Base-by-base conservation (phyloP, 1,140 invertebrate species). In the Philopotamus ludificatus region DNA sequence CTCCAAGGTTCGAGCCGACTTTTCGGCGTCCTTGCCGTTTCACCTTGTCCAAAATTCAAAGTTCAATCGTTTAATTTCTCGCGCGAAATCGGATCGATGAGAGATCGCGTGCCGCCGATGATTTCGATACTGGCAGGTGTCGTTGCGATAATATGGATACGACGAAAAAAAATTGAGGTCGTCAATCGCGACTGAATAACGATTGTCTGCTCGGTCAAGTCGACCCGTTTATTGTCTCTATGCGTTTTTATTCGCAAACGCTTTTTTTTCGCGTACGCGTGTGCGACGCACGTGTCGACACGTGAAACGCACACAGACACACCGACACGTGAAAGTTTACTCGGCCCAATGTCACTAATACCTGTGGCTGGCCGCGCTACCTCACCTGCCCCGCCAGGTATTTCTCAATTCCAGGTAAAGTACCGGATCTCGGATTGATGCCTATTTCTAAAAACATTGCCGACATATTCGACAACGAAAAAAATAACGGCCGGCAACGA, bases 301-400 rank as follows among this genome's bases (percentile, higher is more conserved):
- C 2, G n/a, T n/a, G 18, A 15, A 22, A 22, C 8, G 28, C 25
- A 26, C 53, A 16, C 53, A 12, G 28, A 34, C 28, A 7, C 28
- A 34, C 8, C 53, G 51, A 16, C 42, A 60, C 21, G 57, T 60
- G 57, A 60, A 60, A 60, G 57, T 60, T 58, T 60, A 25, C 54
- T 57, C 34, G 4, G 54, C 57, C 57, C 57, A 60, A 60, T 60
- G 57, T 60, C 57, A 59, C 49, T 55, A n/a, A 60, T 47, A 60
- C 57, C 42, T 47, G 54, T 28, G 18, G 41, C 22, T n/a, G n/a
- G n/a, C n/a, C n/a, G n/a, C n/a, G n/a, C n/a, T 22, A 23, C 57
- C 20, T 60, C 57, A 60, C 57, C 57, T 60, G 57, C 42, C 57
- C 22, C 12, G 44, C 18, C 44, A 20, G 44, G 18, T 20, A 20